Evolutionary conservation across 2,888 invertebrate genomes (phyloP), one percentile per base, ranked within the genome.

Genomic region (Hartigia nigra): DNA sequence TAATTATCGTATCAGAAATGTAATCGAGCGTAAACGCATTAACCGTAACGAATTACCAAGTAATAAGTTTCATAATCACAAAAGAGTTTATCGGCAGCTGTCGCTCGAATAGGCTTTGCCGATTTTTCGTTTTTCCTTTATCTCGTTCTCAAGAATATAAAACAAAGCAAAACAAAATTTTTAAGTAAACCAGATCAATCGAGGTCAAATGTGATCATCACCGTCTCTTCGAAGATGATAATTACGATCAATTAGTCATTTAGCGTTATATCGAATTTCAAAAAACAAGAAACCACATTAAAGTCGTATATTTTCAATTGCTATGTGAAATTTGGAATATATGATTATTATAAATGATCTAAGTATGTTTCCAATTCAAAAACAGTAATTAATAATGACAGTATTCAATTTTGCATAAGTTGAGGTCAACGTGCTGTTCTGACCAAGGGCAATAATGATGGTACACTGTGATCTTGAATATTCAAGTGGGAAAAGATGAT

Each of bases 1-100:
- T 88, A 88, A 90, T 86, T 55, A 83, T 88, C 85, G 84, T 85
- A 85, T 79, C 85, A 85, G 77, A 85, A 88, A 81, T 82, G 82
- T 86, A 82, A 87, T 76, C 81, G 82, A 87, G 83, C 87, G 86
- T 86, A 87, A 87, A 84, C 83, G 83, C 79, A 84, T 84, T 82
- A 85, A 79, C 77, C 76, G 69, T 32, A 74, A 75, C 12, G 78
- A 78, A 75, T 39, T 55, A 55, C 14, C 55, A 55, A 23, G 55
- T 55, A 55, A 55, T 55, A 55, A 55, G 55, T 55, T 55, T 55
- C 55, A 23, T 23, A 55, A 55, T 9, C 5, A 23, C 55, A 55
- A 55, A 55, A 9, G 55, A 55, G 55, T 23, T 9, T 2, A 55
- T 23, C 55, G 3, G 55, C 55, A 55, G 23, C 9, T 55, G 9